Conservation (phyloP, 2,797 vertebrate genomes). For the Girardinus metallicus region DNA sequence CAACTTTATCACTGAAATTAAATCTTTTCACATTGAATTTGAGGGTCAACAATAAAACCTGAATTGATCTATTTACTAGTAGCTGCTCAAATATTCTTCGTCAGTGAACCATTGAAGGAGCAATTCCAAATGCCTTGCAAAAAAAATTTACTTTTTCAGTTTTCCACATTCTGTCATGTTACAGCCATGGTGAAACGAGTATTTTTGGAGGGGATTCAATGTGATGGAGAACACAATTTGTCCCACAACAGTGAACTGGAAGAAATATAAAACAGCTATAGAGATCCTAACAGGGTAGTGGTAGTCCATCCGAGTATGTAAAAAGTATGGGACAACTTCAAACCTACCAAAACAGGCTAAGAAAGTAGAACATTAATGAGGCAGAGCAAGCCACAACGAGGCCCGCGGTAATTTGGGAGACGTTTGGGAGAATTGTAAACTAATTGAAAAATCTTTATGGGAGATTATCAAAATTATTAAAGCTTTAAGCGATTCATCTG, state of each 20-base stretch:
- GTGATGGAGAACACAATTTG: background rate
- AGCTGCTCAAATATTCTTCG: background rate
- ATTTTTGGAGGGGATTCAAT: background rate
- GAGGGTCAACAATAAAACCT: background rate
- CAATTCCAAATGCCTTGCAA: background rate
- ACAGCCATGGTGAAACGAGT: background rate
- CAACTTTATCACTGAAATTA: background rate
- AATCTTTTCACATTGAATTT: background rate
- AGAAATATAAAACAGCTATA: background rate
- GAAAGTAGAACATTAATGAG: background rate
- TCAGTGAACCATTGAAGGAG: background rate
- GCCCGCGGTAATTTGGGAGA: background rate
- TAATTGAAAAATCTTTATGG: background rate
- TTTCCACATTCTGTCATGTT: background rate
- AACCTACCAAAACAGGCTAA: background rate
- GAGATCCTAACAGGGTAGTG: background rate
- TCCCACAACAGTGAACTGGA: background rate
- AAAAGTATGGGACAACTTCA: background rate
- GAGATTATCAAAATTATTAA: background rate
- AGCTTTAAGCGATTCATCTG: background rate
- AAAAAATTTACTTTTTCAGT: background rate
- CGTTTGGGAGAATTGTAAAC: background rate
- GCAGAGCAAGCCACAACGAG: background rate
- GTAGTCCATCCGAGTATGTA: background rate
- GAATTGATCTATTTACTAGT: background rate